phyloP scores from a whole-genome alignment of 2,888 invertebrate species.

The Pristionchus arcanus region DNA sequence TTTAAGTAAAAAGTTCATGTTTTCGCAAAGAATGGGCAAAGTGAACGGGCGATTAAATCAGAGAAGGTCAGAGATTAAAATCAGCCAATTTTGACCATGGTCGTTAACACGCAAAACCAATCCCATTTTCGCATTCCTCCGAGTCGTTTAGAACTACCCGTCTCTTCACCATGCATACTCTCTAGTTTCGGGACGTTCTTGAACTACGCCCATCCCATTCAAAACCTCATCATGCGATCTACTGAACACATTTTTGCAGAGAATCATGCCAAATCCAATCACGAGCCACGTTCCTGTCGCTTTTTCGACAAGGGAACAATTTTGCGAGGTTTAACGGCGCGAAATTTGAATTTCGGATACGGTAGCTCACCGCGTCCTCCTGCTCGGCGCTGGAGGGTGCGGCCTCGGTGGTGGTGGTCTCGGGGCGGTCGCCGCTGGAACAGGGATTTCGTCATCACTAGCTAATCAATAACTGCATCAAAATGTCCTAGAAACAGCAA shows the following conservation, averaged over 20 bases:
- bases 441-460: constrained; percentile 3
- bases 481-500: not conserved
- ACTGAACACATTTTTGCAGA: not conserved
- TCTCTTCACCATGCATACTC: not conserved
- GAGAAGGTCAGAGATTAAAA: not conserved
- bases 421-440: constrained; percentile 42
- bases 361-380: constrained; percentile 27
- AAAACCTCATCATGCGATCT: constrained; percentile 23
- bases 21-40: not conserved
- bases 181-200: not conserved
- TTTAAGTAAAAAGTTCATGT: not conserved
- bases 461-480: not conserved
- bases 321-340: constrained; percentile 22
- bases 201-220: not conserved
- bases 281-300: not conserved
- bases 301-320: constrained; percentile 1
- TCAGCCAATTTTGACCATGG: not conserved
- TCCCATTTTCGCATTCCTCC: not conserved
- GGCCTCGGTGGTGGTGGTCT: not conserved
- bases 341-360: constrained; percentile 4
- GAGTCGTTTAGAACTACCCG: not conserved
- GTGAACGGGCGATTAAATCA: not conserved
- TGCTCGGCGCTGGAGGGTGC: not conserved
- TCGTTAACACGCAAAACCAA: not conserved
- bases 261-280: constrained; percentile 29